These are phyloP conservation scores for Ferdinandea cuprea DNA, from an alignment of 2,888 invertebrate species.

Conservation along the genomic window DNA sequence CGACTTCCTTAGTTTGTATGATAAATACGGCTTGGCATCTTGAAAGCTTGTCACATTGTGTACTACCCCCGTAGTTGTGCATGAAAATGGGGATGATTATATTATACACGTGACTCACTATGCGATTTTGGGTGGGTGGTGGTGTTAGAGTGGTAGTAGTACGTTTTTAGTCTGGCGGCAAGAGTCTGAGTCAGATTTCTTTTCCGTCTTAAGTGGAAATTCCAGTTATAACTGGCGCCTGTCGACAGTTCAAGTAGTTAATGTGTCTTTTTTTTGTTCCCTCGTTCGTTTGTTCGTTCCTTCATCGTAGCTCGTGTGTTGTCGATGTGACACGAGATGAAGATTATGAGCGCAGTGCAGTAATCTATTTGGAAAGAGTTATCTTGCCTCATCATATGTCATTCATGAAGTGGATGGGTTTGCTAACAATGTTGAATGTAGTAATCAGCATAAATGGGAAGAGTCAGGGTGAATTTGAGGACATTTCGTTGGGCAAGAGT, in stretches of 20 bases:
- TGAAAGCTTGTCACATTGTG: constrained; percentile 45
- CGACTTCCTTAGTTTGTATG: constrained; percentile 56
- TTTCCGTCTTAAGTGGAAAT: constrained; percentile 25
- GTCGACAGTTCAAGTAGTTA: constrained; percentile 45
- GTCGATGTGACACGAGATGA: neutral
- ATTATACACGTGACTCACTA: constrained; percentile 57
- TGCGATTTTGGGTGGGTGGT: constrained; percentile 40
- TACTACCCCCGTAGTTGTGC: constrained; percentile 7
- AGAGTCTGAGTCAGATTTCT: constrained; percentile 50
- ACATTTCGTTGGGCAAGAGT: no score
- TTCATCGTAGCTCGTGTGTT: neutral
- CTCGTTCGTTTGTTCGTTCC: no score
- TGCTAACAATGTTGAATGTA: neutral
- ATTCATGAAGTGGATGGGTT: neutral
- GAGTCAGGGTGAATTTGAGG: no score
- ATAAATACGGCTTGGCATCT: constrained; percentile 66
- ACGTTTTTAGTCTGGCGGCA: constrained; percentile 50
- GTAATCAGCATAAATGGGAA: neutral
- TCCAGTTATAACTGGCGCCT: constrained; percentile 64
- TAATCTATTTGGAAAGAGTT: neutral
- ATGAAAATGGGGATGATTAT: constrained; percentile 23
- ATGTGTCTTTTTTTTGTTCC: constrained; percentile 45
- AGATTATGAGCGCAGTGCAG: constrained; percentile 5
- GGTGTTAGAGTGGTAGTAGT: constrained; percentile 36
- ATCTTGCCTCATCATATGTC: neutral